Base-by-base conservation (phyloP, 2,888 invertebrate species). In the Helobdella robusta region DNA sequence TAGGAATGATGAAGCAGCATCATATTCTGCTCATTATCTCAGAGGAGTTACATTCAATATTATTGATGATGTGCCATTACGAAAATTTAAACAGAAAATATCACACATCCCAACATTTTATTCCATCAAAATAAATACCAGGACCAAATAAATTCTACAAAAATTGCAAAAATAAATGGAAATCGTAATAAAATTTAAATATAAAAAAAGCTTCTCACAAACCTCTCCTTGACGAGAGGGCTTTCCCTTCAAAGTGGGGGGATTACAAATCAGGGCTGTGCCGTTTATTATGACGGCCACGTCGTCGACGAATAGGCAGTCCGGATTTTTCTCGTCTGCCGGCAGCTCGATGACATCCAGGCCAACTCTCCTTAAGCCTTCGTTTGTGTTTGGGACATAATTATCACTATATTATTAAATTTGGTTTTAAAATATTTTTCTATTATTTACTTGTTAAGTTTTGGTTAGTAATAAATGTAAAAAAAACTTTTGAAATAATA, bases 241-340 rank as follows among this genome's bases (percentile, higher is more conserved):
- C 72, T 86, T 85, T 1, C 89, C 86, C 30, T 71, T 67, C 30
- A 65, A 56, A 25, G 68, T 58, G 0, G 71, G 69, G 11, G 73
- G 73, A 62, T 72, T 74, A 18, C 77, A 74, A 67, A 97, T 86
- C 8, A 97, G 83, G 0, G 91, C 94, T 15, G 89, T 89, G 18
- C 93, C 93, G 78, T 94, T 92, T 77, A 91, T 89, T 67, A 93
- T 85, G 28, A 95, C 86, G 5, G 91, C 92, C 59, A 89, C 85
- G 78, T 93, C 91, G 78, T 93, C 94, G 50, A 94, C 86, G 76
- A 89, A 87, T 46, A 88, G 86, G 75, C 89, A 89, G 69, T 89
- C 86, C 0, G 91, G 89, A 69, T 89, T 84, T 35, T 84, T 84
- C 74, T 90, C 89, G 74, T 92, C 88, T 23, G 89, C 86, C 56